These are phyloP conservation scores for Andrena trimmerana DNA, from an alignment of 2,888 invertebrate species.

Conservation along the genomic window DNA sequence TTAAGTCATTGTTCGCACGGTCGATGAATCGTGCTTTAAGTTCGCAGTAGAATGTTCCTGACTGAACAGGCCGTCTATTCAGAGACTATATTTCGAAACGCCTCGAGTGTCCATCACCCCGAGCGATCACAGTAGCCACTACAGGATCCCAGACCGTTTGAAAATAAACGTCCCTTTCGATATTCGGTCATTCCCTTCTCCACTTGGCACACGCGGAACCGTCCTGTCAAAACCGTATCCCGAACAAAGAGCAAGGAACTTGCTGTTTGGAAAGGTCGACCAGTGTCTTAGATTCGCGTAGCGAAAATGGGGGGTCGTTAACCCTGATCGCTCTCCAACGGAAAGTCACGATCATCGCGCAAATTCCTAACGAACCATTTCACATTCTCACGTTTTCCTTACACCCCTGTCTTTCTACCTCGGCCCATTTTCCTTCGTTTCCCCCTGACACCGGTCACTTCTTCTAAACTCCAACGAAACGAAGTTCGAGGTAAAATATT, in stretches of 20 bases:
- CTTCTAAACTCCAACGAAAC: no score
- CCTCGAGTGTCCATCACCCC: neutral
- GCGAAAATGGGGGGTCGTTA: slow-evolving; percentile 28
- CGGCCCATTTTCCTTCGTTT: neutral
- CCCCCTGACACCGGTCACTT: no score
- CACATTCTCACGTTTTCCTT: neutral
- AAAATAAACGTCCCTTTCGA: slow-evolving; percentile 47
- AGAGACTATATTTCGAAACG: neutral
- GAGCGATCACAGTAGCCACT: no score
- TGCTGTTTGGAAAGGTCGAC: slow-evolving; percentile 46
- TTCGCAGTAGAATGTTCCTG: neutral
- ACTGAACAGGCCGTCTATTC: neutral
- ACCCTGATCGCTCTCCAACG: slow-evolving; percentile 20
- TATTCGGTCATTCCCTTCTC: slow-evolving; percentile 63
- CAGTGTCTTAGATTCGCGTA: neutral
- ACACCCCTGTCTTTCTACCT: neutral
- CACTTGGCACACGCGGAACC: slow-evolving; percentile 50
- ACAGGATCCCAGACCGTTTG: no score
- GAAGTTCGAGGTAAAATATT: no score
- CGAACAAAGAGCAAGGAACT: slow-evolving; percentile 61
- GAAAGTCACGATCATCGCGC: neutral
- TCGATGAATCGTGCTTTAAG: slow-evolving; percentile 4
- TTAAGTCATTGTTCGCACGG: slow-evolving; percentile 33
- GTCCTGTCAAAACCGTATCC: slow-evolving; percentile 55
- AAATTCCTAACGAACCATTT: neutral